phyloP scores from a whole-genome alignment of 2,797 vertebrate genomes.

The Xerus rutilus region DNA sequence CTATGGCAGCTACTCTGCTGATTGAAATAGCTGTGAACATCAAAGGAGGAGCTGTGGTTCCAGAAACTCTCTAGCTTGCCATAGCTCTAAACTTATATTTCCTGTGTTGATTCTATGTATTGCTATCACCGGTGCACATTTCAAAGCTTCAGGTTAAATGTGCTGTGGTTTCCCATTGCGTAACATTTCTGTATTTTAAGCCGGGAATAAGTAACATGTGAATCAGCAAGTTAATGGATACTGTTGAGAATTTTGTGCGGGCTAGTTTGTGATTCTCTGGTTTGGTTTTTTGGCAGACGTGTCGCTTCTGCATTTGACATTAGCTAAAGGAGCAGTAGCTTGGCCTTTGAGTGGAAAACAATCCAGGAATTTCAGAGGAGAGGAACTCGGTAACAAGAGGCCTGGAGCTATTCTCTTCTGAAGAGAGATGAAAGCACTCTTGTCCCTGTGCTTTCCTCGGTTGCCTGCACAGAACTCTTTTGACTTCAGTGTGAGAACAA shows the following conservation, averaged over 20 bases:
- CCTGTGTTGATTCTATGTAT: conserved; percentile 59
- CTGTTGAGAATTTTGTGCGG: conserved; percentile 41
- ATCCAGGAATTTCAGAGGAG: conserved; percentile 72
- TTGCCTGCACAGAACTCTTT: conserved; percentile 58
- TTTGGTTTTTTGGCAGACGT: conserved; percentile 54
- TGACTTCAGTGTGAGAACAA: conserved; percentile 63
- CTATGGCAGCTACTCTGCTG: neutral
- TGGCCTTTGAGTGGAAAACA: conserved; percentile 73
- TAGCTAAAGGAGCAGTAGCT: conserved; percentile 69
- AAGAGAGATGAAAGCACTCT: conserved; percentile 67
- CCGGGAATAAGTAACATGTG: conserved; percentile 62
- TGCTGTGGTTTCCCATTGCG: conserved; percentile 59
- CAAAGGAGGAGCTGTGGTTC: conserved; percentile 58
- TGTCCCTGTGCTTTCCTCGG: neutral
- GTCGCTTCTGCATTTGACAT: conserved; percentile 64
- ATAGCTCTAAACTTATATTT: conserved; percentile 62
- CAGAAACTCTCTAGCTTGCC: conserved; percentile 50
- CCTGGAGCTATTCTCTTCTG: conserved; percentile 72
- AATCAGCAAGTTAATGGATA: conserved; percentile 55
- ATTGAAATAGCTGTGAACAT: conserved; percentile 62
- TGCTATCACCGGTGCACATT: conserved; percentile 57
- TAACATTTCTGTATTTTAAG: conserved; percentile 63
- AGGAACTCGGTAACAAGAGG: conserved; percentile 58
- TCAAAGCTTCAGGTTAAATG: conserved; percentile 78
- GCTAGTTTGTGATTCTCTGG: conserved; percentile 40